These are phyloP conservation scores for Neodiprion fabricii DNA, from an alignment of 1,140 invertebrate species.

Conservation along the genomic window DNA sequence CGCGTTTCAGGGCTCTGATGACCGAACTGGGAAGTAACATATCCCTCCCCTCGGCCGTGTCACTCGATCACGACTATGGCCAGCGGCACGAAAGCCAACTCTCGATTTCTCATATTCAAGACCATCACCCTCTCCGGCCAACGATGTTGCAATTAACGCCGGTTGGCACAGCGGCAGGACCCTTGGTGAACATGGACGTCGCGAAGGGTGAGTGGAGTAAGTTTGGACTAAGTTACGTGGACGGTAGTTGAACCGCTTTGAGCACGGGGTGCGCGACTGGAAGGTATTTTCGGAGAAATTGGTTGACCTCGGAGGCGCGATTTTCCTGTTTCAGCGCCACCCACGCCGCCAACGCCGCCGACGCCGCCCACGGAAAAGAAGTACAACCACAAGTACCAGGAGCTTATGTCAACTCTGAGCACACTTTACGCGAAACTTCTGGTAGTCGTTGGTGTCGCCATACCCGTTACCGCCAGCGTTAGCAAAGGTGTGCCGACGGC, in stretches of 20 bases:
- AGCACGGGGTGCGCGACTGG: too few species aligned
- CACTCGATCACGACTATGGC: conserved; percentile 46
- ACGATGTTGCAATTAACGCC: conserved; percentile 47
- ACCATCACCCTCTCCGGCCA: conserved; percentile 1
- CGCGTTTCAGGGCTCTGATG: conserved; percentile 43
- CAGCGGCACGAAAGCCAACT: conserved; percentile 24
- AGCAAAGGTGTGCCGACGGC: conserved; percentile 69
- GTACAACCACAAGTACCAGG: conserved; percentile 23
- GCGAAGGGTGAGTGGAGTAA: neutral
- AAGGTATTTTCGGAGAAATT: too few species aligned
- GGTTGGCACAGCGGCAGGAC: conserved; percentile 38
- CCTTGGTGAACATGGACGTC: conserved; percentile 29
- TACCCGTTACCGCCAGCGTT: conserved; percentile 74
- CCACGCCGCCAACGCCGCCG: neutral
- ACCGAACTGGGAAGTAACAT: conserved; percentile 54
- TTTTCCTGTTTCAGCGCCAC: too few species aligned
- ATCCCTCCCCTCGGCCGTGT: conserved; percentile 50
- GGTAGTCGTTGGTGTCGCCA: conserved; percentile 78
- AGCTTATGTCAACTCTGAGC: conserved; percentile 66
- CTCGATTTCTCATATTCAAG: conserved; percentile 16
- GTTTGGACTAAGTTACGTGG: neutral
- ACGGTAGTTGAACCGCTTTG: too few species aligned
- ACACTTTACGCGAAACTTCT: conserved; percentile 81
- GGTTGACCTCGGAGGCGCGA: too few species aligned
- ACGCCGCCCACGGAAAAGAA: neutral